Base-by-base conservation (phyloP, 1,140 invertebrate species). In the Camponotus floridanus region DNA sequence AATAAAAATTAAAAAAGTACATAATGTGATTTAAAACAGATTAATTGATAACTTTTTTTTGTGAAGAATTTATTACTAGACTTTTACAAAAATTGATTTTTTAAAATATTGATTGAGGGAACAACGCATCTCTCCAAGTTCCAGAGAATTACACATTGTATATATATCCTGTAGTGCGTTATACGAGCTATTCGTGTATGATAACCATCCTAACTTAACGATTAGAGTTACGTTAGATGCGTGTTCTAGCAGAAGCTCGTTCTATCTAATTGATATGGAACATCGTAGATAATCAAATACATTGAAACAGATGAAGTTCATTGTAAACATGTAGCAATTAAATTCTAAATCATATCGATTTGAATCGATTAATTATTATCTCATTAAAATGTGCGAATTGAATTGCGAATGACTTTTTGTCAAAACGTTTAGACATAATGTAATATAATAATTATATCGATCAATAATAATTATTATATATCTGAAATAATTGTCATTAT, bases 171-270 rank as follows among this genome's bases (percentile, higher is more conserved):
- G 11, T 64, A 48, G 15, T 15, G n/a, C n/a, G 39, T 33, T 67
- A 67, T n/a, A 45, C 61, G 31, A 79, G 62, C 62, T 68, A 79
- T 68, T 68, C 62, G 62, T 79, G 62, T 64, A 39, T 62, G n/a
- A 39, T 79, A 79, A 79, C 45, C n/a, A 42, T 61, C 73, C 21
- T 18, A 21, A 68, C 33, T 55, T 79, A 79, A 79, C 45, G 33
- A 68, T 33, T 67, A 6, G 45, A 79, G 62, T 68, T 45, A 76
- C 39, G 18, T 5, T 68, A n/a, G 4, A 42, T 42, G 59, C 74
- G 48, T 55, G 64, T 68, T 79, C 48, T 15, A n/a, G 61, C 45
- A 33, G 51, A 68, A 68, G 62, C 48, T 65, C 61, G 33, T 79
- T 79, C 42, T 39, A 33, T 26, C 73, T 78, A 78, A 78, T 78